Evolutionary conservation across 2,113 vertebrate genomes (phyloP).

Genomic region (Melospiza melodia): DNA sequence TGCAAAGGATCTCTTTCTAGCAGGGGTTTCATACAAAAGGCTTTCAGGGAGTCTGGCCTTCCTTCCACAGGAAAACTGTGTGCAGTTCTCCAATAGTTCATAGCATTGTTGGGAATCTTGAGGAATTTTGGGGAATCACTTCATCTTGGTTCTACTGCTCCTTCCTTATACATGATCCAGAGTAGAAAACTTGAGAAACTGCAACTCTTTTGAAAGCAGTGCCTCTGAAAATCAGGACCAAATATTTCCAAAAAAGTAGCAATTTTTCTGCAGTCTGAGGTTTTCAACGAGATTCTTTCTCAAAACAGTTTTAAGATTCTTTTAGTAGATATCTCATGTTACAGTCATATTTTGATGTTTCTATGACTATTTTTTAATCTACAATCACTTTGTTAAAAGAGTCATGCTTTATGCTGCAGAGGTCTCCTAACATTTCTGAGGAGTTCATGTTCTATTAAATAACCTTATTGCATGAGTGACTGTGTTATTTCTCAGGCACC

Average conservation of each 20-base stretch:
- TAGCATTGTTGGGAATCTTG: neutral
- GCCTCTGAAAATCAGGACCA: neutral
- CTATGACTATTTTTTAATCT: neutral
- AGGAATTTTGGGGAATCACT: neutral
- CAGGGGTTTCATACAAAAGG: neutral
- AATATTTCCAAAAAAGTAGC: neutral
- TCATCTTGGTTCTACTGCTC: neutral
- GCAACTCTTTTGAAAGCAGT: neutral
- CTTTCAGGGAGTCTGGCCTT: neutral
- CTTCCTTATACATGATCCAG: neutral
- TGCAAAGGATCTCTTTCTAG: neutral
- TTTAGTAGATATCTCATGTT: neutral
- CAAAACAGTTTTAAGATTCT: neutral
- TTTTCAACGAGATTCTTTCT: neutral
- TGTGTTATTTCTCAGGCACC: neutral
- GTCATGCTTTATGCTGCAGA: neutral
- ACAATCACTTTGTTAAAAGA: neutral
- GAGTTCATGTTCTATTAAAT: neutral
- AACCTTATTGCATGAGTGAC: neutral
- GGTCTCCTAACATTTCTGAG: neutral
- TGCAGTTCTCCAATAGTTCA: neutral
- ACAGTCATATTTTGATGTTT: neutral
- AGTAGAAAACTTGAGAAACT: neutral
- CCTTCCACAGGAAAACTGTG: neutral
- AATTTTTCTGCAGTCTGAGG: neutral